Evolutionary conservation across 1,140 invertebrate genomes (phyloP).

Genomic region (Phenacoccus solenopsis): DNA sequence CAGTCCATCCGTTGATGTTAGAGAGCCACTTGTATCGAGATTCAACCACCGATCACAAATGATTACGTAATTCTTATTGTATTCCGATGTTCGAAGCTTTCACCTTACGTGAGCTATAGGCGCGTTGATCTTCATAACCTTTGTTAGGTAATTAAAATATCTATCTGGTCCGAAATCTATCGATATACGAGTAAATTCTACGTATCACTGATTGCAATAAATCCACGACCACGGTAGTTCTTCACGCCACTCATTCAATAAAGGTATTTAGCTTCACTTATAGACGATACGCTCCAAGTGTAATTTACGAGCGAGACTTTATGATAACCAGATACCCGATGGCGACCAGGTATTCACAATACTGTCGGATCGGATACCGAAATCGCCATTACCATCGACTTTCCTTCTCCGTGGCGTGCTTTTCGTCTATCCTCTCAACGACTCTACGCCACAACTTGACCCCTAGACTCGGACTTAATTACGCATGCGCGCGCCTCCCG

Average conservation of each 20-base stretch:
- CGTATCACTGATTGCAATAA: background rate
- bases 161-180: background rate
- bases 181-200: background rate
- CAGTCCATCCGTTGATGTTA: too few relatives aligned
- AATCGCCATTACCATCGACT: too few relatives aligned
- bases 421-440: too few relatives aligned
- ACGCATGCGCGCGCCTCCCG: too few relatives aligned
- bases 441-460: too few relatives aligned
- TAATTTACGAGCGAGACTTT: background rate
- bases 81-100: background rate
- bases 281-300: background rate
- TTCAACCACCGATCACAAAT: background rate
- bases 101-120: too few relatives aligned
- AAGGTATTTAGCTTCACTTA: background rate
- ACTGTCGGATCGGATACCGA: too few relatives aligned
- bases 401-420: too few relatives aligned
- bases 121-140: background rate
- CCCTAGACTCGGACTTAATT: too few relatives aligned
- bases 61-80: background rate
- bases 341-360: too few relatives aligned
- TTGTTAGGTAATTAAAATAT: background rate
- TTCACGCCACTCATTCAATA: background rate
- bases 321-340: too few relatives aligned
- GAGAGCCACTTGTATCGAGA: too few relatives aligned
- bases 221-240: background rate